Conservation (phyloP, 30 jellyfish, hydroid and myxozoan species). For the Rhopilema esculentum region DNA sequence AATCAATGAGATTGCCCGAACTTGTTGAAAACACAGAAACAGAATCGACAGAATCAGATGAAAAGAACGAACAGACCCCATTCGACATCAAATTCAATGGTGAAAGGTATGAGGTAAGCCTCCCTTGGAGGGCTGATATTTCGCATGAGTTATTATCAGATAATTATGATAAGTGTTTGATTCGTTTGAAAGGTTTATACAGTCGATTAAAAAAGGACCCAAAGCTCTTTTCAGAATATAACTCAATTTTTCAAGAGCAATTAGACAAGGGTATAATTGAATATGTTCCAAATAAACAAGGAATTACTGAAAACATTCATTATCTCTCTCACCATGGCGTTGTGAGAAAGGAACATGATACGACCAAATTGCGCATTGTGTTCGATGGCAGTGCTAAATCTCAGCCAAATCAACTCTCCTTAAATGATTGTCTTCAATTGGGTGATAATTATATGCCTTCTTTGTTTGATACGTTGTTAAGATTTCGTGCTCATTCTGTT, state of each 20-base stretch:
- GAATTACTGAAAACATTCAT: not conserved
- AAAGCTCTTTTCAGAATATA: not conserved
- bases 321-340: conserved; percentile 22
- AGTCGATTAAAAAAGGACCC: conserved; percentile 9
- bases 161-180: conserved; percentile 13
- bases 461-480: conserved; percentile 1
- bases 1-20: conserved; percentile 32
- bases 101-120: conserved; percentile 54
- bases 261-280: not conserved
- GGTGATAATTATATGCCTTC: conserved; percentile 10
- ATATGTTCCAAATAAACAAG: conserved; percentile 9
- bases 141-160: conserved; percentile 41
- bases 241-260: conserved; percentile 8
- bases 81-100: conserved; percentile 38
- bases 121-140: conserved; percentile 36
- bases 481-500: conserved; percentile 7
- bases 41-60: not conserved
- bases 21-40: not conserved
- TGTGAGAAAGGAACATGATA: conserved; percentile 30
- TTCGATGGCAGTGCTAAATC: conserved; percentile 47
- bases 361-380: conserved; percentile 43
- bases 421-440: conserved; percentile 13
- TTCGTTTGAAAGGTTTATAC: not conserved
- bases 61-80: conserved; percentile 1
- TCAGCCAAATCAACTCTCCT: not conserved